Percentiles rank a stretch among this genome's conserved stretches.
phyloP scores from a whole-genome alignment of 2,113 vertebrate genomes.

The Chunga burmeisteri region DNA sequence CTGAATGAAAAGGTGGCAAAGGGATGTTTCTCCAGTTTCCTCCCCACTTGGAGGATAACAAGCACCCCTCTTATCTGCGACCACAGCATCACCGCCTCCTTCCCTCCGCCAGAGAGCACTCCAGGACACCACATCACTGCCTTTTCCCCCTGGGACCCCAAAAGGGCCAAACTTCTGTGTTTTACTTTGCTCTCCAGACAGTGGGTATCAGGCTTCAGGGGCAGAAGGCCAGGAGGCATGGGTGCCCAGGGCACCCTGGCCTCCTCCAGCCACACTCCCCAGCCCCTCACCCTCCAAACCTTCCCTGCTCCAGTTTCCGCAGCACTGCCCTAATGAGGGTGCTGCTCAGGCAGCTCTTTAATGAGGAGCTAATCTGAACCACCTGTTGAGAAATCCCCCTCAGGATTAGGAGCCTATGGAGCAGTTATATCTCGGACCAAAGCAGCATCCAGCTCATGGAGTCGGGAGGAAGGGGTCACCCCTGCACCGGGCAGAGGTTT shows the following conservation, averaged over 20 bases:
- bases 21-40: background rate
- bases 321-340: conserved; percentile 48
- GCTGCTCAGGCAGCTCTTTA: conserved; percentile 45
- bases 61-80: fast-evolving
- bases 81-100: background rate
- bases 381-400: conserved; percentile 51
- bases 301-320: background rate
- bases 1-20: background rate
- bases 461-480: background rate
- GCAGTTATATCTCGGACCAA: background rate
- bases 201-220: background rate
- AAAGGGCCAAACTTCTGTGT: background rate
- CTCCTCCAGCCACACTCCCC: background rate
- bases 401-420: conserved; percentile 18
- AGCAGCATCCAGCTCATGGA: background rate
- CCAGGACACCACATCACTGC: background rate
- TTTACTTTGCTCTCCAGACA: background rate
- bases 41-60: background rate
- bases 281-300: background rate
- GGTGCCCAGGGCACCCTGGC: background rate
- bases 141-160: background rate
- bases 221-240: background rate
- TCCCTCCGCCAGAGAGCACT: conserved; percentile 67
- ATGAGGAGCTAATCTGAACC: conserved; percentile 70
- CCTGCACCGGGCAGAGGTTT: background rate